Evolutionary conservation across 2,888 invertebrate species (phyloP), one percentile per base, ranked within the genome.

Genomic region (Drosophila koepferae): DNA sequence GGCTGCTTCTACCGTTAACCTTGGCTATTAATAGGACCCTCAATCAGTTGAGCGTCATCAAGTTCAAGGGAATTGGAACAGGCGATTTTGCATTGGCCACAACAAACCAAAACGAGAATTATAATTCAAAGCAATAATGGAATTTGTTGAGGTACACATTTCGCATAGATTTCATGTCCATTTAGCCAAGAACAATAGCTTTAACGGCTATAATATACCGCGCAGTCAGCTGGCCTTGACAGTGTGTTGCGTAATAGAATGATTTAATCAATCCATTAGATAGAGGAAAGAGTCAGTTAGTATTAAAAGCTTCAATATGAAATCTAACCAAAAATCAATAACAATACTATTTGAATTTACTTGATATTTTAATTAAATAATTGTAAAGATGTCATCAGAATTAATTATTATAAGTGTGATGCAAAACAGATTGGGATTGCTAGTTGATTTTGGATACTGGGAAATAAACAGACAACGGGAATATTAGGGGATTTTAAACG

Each of bases 51-150:
- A 68, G 18, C 63, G 56, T 67, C 80, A 75, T 74, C 89, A 90
- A 90, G 89, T 90, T 90, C 90, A 90, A 90, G 90, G 86, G 80
- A 80, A 85, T 46, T 76, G 51, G 59, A 61, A 63, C 72, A 79
- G 61, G 54, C 63, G 48, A 44, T 68, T 75, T 77, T 63, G 55
- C 80, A 70, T 60, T 56, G 68, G 14, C 81, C 82, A 81, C 54
- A 81, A 75, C 77, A 83, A 74, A 61, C 54, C 34, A 18, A 41
- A 53, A 63, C n/a, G 6, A 31, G 28, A 41, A 49, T 62, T n/a
- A 34, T 63, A 72, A 68, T 70, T 61, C 73, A 60, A 62, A 58
- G 60, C 62, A 54, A 40, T 77, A 67, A 38, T 43, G 14, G 38
- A 28, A n/a, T 60, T 54, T 36, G 2, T n/a, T 68, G 23, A 14